phyloP scores from a whole-genome alignment of 2,888 invertebrate species.

The Margaritifera margaritifera region DNA sequence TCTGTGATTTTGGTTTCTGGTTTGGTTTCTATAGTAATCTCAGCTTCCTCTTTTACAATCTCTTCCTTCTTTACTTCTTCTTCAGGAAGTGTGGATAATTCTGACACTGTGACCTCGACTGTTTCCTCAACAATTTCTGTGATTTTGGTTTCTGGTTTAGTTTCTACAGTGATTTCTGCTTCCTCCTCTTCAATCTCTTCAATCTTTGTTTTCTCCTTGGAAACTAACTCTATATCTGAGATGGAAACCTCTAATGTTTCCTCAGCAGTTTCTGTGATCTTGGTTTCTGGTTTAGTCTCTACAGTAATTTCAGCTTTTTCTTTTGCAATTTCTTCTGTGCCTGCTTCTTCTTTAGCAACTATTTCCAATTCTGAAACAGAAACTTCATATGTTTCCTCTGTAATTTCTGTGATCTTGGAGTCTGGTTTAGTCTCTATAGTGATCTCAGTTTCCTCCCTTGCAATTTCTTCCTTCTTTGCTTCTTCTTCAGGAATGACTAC shows the following conservation, averaged over 20 bases:
- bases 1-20: background rate
- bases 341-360: constrained; percentile 8
- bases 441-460: constrained; percentile 6
- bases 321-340: constrained; percentile 8
- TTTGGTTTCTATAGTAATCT: background rate
- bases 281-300: constrained; percentile 3
- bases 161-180: constrained; percentile 4
- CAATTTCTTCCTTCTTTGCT: background rate
- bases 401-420: constrained; percentile 15
- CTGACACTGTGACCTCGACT: background rate
- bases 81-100: no score
- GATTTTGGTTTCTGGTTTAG: constrained; percentile 9
- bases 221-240: constrained; percentile 7
- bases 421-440: constrained; percentile 3
- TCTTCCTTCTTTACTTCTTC: background rate
- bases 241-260: constrained; percentile 13
- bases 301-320: constrained; percentile 8
- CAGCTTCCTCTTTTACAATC: background rate
- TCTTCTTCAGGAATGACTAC: constrained; percentile 2
- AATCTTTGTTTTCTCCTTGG: constrained; percentile 7
- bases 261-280: constrained; percentile 8
- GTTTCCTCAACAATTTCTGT: constrained; percentile 3
- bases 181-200: constrained; percentile 8
- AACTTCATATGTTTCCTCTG: constrained; percentile 6
- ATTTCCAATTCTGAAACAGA: constrained; percentile 9